Evolutionary conservation across 2,888 invertebrate species (phyloP).

Genomic region (Amphipoea lucens): DNA sequence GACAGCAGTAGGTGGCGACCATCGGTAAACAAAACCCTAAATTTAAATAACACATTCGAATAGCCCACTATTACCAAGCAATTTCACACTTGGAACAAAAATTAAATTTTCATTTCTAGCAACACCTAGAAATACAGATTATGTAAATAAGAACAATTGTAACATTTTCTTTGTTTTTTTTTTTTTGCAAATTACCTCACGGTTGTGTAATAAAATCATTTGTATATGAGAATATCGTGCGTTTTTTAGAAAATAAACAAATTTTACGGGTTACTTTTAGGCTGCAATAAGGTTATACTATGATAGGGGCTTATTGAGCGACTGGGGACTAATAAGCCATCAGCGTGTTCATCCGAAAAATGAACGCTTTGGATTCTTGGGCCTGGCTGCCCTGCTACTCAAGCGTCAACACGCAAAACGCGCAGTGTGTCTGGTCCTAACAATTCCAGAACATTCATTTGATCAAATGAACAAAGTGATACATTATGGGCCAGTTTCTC

Average conservation of each 20-base stretch:
- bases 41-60: background rate
- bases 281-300: background rate
- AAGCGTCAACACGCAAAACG: background rate
- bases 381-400: too few species aligned
- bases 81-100: background rate
- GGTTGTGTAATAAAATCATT: conserved; percentile 63
- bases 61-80: background rate
- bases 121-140: conserved; percentile 53
- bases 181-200: conserved; percentile 53
- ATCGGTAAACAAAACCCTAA: conserved; percentile 10
- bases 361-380: background rate
- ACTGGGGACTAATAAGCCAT: background rate
- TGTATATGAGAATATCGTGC: conserved; percentile 41
- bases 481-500: background rate
- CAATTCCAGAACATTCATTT: background rate
- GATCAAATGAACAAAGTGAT: background rate
- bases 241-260: conserved; percentile 34
- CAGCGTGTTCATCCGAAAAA: background rate
- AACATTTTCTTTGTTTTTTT: conserved; percentile 39
- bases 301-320: background rate
- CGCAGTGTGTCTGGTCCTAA: background rate
- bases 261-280: conserved; percentile 32
- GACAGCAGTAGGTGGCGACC: background rate
- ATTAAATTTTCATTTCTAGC: conserved; percentile 67
- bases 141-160: conserved; percentile 65